These are phyloP conservation scores for Macrobrachium rosenbergii DNA, from an alignment of 1,140 invertebrate species.

Conservation along the genomic window DNA sequence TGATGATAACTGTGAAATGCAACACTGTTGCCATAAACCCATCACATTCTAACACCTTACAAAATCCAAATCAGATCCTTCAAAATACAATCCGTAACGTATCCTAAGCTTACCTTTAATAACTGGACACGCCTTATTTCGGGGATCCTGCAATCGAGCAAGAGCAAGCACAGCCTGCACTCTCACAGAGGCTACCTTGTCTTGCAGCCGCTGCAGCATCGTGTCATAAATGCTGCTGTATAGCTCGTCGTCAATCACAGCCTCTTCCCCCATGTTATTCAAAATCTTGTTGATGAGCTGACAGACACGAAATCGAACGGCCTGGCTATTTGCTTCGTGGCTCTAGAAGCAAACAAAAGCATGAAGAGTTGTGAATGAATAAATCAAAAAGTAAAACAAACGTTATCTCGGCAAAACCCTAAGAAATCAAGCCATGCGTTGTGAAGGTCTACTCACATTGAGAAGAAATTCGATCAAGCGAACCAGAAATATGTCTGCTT, in stretches of 20 bases:
- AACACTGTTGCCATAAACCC: background rate
- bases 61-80: too few species aligned
- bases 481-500: conserved; percentile 59
- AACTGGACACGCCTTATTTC: conserved; percentile 81
- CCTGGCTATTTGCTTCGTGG: conserved; percentile 76
- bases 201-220: conserved; percentile 80
- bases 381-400: background rate
- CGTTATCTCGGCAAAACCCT: background rate
- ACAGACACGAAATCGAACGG: conserved; percentile 81
- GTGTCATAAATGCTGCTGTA: conserved; percentile 80
- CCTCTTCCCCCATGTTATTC: conserved; percentile 81
- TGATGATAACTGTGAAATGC: background rate
- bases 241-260: conserved; percentile 81
- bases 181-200: conserved; percentile 81
- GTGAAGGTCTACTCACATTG: conserved; percentile 68
- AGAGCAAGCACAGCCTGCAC: conserved; percentile 85
- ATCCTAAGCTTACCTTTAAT: conserved; percentile 73
- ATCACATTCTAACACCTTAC: too few species aligned
- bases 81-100: background rate
- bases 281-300: conserved; percentile 82
- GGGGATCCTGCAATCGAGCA: conserved; percentile 83
- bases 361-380: background rate
- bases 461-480: conserved; percentile 62
- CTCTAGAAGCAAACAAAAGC: conserved; percentile 59
- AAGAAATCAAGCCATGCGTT: too few species aligned